Base-by-base conservation (phyloP, 2,888 invertebrate species). In the Elysia crispata region DNA sequence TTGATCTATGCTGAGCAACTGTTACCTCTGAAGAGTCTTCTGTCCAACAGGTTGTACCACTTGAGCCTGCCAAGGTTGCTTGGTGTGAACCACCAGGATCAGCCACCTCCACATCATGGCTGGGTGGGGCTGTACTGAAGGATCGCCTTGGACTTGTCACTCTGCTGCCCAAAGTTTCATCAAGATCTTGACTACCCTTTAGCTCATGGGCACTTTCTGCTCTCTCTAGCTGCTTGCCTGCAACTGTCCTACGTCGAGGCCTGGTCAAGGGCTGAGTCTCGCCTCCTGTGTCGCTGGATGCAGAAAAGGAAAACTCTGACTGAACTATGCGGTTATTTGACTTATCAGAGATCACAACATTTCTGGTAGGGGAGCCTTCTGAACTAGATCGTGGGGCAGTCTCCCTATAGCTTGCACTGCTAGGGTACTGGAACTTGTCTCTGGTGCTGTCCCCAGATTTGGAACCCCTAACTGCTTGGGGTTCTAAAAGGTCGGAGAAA, bases 41-140 rank as follows among this genome's bases (percentile, higher is more conserved):
- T 23, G 73, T 73, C 73, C 73, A 73, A 50, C 78, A 78, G 62
- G 64, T 30, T 23, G 62, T 30, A 64, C 60, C 57, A 50, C 28
- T 8, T 23, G 49, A 1, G 13, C n/a, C 50, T 30, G 30, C 50
- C 30, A 66, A 11, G 25, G 6, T 23, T 8, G 6, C 60, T 60
- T 60, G n/a, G 6, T 3, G 25, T 25, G n/a, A 25, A 23, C 3
- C 60, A 6, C 60, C 15, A 3, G n/a, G n/a, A 3, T 23, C n/a
- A 60, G 60, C 25, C 28, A 28, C 66, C 30, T 25, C 66, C 66
- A 28, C 30, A 13, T 18, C 20, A 3, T 60, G 60, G 23, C 60
- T 23, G 6, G 5, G 23, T 1, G 66, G 28, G 1, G 23, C 30
- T 18, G 66, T 25, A 11, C 23, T 23, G 25, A 66, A 18, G 15